A percentile compares a stretch with the other conserved stretches of the same genome.
These are phyloP conservation scores for Agrotis clavis DNA, from an alignment of 2,888 invertebrate species.

Conservation along the genomic window DNA sequence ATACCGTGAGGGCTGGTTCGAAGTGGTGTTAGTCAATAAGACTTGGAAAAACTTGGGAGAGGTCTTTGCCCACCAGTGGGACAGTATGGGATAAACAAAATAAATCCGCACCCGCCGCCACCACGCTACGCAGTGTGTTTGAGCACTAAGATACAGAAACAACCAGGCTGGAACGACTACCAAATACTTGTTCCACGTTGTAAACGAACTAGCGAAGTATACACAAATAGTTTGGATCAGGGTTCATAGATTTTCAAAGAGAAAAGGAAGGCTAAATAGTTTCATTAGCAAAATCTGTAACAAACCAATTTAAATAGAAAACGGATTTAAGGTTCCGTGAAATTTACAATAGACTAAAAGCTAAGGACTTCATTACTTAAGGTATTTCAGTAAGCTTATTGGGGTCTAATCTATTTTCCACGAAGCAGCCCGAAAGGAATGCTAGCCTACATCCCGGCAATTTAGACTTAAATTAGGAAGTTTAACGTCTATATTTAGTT, in stretches of 20 bases:
- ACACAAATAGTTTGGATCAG: too few species aligned
- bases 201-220: too few species aligned
- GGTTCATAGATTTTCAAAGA: neutral
- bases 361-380: conserved; percentile 60
- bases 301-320: conserved; percentile 17
- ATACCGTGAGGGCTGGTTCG: too few species aligned
- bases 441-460: conserved; percentile 24
- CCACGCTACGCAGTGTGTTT: too few species aligned
- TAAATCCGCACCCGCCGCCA: too few species aligned
- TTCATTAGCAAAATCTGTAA: neutral
- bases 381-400: conserved; percentile 49
- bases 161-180: too few species aligned
- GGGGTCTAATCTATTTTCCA: conserved; percentile 52
- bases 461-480: conserved; percentile 38
- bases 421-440: conserved; percentile 37
- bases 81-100: too few species aligned
- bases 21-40: too few species aligned
- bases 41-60: too few species aligned
- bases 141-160: too few species aligned
- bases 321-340: conserved; percentile 16
- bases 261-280: neutral
- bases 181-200: too few species aligned
- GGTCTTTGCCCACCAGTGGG: too few species aligned
- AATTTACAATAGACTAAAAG: conserved; percentile 37
- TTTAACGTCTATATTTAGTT: conserved; percentile 40